Evolutionary conservation across 2,888 invertebrate genomes (phyloP).

Genomic region (Ophion costatus): DNA sequence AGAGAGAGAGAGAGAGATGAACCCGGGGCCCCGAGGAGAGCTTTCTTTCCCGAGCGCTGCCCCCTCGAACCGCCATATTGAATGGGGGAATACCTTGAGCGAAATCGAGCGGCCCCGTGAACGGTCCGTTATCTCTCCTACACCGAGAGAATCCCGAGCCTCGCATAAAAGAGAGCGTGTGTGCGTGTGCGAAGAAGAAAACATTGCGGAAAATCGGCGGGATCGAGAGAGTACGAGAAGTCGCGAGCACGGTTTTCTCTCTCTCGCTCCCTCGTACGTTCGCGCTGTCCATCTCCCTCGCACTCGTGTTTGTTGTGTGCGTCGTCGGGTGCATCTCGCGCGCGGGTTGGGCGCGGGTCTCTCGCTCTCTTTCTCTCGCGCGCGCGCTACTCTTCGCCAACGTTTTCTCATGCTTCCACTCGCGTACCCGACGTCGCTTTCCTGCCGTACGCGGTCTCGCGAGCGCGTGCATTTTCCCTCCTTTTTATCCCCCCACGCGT

Average conservation of each 20-base stretch:
- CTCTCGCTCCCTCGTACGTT: conserved; percentile 6
- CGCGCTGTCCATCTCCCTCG: conserved; percentile 19
- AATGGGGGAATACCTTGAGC: conserved; percentile 80
- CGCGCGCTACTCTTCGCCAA: conserved; percentile 34
- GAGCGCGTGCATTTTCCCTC: conserved; percentile 16
- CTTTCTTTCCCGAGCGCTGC: conserved; percentile 83
- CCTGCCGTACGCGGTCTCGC: conserved; percentile 49
- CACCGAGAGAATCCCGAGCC: conserved; percentile 57
- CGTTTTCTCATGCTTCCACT: background rate
- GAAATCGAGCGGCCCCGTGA: conserved; percentile 77
- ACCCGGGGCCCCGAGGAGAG: conserved; percentile 72
- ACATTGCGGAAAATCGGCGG: conserved; percentile 58
- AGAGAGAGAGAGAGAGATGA: background rate
- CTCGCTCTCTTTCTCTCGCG: conserved; percentile 51
- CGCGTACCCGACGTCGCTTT: conserved; percentile 39
- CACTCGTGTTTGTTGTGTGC: conserved; percentile 74
- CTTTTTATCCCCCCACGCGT: conserved; percentile 2
- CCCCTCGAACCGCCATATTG: conserved; percentile 84
- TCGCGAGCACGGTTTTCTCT: conserved; percentile 53
- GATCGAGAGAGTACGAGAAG: conserved; percentile 66
- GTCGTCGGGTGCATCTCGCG: conserved; percentile 74
- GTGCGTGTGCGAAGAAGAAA: conserved; percentile 8
- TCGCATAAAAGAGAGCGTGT: conserved; percentile 14
- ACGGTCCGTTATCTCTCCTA: conserved; percentile 67
- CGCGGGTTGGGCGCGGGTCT: conserved; percentile 71